These are phyloP conservation scores for Apotomis capreana DNA, from an alignment of 2,888 invertebrate genomes.

Conservation along the genomic window DNA sequence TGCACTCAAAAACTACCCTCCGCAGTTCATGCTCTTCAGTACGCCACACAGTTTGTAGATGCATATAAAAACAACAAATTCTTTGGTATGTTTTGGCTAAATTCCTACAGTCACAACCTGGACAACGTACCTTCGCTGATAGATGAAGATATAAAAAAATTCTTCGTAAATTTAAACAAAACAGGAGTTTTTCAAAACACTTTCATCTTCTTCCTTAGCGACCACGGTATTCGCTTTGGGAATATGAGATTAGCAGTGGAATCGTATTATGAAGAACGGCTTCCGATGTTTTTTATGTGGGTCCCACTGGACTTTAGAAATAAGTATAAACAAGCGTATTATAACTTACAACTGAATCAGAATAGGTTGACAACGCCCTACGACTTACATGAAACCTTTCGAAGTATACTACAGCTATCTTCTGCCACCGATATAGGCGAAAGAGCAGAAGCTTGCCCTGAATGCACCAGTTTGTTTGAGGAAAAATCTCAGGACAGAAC, in stretches of 20 bases:
- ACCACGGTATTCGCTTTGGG: constrained; percentile 90
- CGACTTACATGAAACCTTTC: constrained; percentile 88
- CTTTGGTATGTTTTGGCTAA: constrained; percentile 90
- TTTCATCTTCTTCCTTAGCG: constrained; percentile 88
- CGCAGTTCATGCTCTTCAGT: constrained; percentile 86
- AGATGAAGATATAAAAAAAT: constrained; percentile 82
- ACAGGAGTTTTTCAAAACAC: constrained; percentile 84
- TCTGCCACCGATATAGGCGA: constrained; percentile 59
- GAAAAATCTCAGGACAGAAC: constrained; percentile 83
- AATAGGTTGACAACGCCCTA: constrained; percentile 88
- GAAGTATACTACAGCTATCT: constrained; percentile 82
- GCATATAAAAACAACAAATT: constrained; percentile 84
- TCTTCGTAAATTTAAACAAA: constrained; percentile 79
- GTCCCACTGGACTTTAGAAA: constrained; percentile 84
- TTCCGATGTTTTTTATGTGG: constrained; percentile 89
- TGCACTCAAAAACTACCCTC: constrained; percentile 78
- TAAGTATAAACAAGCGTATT: constrained; percentile 79
- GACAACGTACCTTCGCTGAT: constrained; percentile 85
- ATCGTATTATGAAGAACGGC: constrained; percentile 90
- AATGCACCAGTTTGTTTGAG: constrained; percentile 85
- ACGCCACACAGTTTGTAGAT: constrained; percentile 85
- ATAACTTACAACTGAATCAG: constrained; percentile 84
- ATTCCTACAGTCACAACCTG: constrained; percentile 88
- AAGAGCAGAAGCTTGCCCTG: constrained; percentile 82
- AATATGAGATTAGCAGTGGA: constrained; percentile 85